Conservation (phyloP, 2,888 invertebrate genomes). For the Mesopsocus fuscifrons region DNA sequence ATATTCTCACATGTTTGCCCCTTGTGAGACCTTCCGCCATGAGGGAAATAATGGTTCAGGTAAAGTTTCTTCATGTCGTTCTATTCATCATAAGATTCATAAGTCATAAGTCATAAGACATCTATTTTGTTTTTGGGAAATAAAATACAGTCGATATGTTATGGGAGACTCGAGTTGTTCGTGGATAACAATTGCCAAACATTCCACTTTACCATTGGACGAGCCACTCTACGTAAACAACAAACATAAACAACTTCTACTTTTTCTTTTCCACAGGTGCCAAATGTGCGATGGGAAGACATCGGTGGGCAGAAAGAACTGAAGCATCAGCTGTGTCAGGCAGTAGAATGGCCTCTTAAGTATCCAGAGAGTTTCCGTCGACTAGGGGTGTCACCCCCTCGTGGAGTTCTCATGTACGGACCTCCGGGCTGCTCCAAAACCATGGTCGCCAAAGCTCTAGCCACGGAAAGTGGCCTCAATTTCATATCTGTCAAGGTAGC, state of each 20-base stretch:
- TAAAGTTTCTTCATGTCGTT: too few species aligned
- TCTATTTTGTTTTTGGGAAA: too few species aligned
- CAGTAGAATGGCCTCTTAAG: slow-evolving; percentile 85
- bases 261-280: slow-evolving; percentile 3
- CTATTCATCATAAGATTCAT: too few species aligned
- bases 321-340: slow-evolving; percentile 68
- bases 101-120: too few species aligned
- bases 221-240: too few species aligned
- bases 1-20: slow-evolving; percentile 43
- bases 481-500: slow-evolving; percentile 79
- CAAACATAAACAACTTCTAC: too few species aligned
- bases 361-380: slow-evolving; percentile 63
- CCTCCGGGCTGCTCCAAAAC: slow-evolving; percentile 98
- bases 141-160: too few species aligned
- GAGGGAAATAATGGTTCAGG: slow-evolving; percentile 72
- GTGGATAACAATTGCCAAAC: too few species aligned
- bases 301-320: slow-evolving; percentile 81
- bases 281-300: slow-evolving; percentile 55
- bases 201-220: too few species aligned
- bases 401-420: slow-evolving; percentile 84
- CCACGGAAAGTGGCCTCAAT: slow-evolving; percentile 87
- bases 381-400: slow-evolving; percentile 69
- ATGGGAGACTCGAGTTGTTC: too few species aligned
- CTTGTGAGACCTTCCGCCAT: slow-evolving; percentile 74
- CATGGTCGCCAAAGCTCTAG: slow-evolving; percentile 92